Conservation (phyloP, 2,888 invertebrate species). For the Heteromurus nitidus region DNA sequence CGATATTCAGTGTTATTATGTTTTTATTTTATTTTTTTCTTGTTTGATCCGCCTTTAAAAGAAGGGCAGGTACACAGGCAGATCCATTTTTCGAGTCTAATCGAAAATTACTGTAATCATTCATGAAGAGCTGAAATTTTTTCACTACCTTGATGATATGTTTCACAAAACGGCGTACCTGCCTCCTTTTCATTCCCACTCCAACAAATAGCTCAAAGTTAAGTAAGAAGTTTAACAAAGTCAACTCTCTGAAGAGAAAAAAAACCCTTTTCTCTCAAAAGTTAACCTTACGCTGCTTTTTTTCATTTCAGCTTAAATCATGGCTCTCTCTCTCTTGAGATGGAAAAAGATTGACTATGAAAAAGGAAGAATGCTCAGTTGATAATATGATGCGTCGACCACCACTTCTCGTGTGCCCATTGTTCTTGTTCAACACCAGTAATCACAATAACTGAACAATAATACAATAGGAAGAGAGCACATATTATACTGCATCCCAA, state of each 20-base stretch:
- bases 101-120: constrained; percentile 74
- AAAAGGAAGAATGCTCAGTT: constrained; percentile 40
- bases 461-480: constrained; percentile 46
- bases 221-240: constrained; percentile 66
- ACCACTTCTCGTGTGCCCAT: constrained; percentile 66
- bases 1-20: constrained; percentile 50
- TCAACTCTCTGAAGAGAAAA: constrained; percentile 49
- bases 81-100: constrained; percentile 69
- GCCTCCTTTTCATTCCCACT: constrained; percentile 72
- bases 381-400: constrained; percentile 60
- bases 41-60: constrained; percentile 74
- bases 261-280: constrained; percentile 18
- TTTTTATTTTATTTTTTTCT: constrained; percentile 62
- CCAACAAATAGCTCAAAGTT: constrained; percentile 66
- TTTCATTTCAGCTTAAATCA: constrained; percentile 37
- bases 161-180: constrained; percentile 69
- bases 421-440: constrained; percentile 65
- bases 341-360: constrained; percentile 1
- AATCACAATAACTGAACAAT: constrained; percentile 61
- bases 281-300: constrained; percentile 55
- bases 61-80: constrained; percentile 71
- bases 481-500: too few species aligned
- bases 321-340: constrained; percentile 30
- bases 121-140: constrained; percentile 74
- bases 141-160: constrained; percentile 74